Evolutionary conservation across 2,888 invertebrate genomes (phyloP), one percentile per base, ranked within the genome.

Genomic region (Ichneumoninae sp.): DNA sequence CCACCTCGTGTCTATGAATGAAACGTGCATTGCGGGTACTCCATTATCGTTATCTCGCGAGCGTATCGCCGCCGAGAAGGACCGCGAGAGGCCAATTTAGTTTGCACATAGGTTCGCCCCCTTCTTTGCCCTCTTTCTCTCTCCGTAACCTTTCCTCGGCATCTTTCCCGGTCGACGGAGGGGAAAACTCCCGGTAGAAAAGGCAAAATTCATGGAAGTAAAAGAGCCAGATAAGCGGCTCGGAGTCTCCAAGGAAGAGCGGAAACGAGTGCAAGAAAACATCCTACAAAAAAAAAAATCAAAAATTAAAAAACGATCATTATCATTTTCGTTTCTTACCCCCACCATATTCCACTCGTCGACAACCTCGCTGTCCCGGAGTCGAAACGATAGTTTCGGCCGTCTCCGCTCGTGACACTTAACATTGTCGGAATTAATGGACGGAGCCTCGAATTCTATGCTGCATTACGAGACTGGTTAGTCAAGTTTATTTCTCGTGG

Each of bases 41-140:
- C 71, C 40, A 85, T 82, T 86, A 84, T 85, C 82, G 82, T 86
- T 86, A 87, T 86, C 83, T 83, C 26, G 62, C 60, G 44, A 82
- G 82, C 70, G 82, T 86, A 87, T 86, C 83, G 82, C 54, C 70
- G 30, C 50, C 57, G 66, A 52, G 26, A 47, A 66, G 19, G 71
- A 70, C 44, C 30, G 80, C 57, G 66, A 82, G 76, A 71, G 82
- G 79, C 81, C 80, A 82, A 86, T 84, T 87, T 83, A 82, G 80
- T 79, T 84, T 84, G 54, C 66, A 75, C 78, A 82, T 72, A 78
- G 72, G 57, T 19, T 74, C 69, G 13, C 19, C 19, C 60, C 72
- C 60, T 62, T 72, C 30, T 36, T 66, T 52, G 80, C 80, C 70
- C 69, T 71, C 83, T 81, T 70, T 70, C 70, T 65, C 72, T 60